Evolutionary conservation across 2,888 invertebrate genomes (phyloP).

Genomic region (Cloeon dipterum): DNA sequence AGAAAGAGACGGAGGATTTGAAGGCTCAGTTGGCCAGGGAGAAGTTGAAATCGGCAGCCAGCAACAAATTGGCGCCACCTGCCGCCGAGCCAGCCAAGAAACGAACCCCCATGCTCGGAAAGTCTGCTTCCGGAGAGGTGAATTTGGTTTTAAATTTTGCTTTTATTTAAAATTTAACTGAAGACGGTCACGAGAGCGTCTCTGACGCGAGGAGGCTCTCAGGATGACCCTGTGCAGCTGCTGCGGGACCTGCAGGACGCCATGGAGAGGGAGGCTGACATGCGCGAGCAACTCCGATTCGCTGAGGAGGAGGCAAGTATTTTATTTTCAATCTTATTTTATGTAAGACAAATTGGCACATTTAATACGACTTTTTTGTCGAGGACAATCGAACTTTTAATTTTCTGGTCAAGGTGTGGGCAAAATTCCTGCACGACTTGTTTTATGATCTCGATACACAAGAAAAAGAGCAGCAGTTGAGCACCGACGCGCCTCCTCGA

Average conservation of each 20-base stretch:
- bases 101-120: slow-evolving; percentile 32
- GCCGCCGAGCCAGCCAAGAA: slow-evolving; percentile 21
- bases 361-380: no score
- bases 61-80: neutral
- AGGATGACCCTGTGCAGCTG: slow-evolving; percentile 59
- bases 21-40: neutral
- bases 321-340: neutral
- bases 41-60: neutral
- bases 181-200: slow-evolving; percentile 50
- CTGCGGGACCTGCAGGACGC: slow-evolving; percentile 76
- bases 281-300: slow-evolving; percentile 76
- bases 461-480: no score
- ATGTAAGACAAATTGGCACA: no score
- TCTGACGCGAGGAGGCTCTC: slow-evolving; percentile 51
- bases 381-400: no score
- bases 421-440: neutral
- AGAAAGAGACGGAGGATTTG: slow-evolving; percentile 26
- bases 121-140: slow-evolving; percentile 35
- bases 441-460: neutral
- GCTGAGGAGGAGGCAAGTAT: slow-evolving; percentile 68
- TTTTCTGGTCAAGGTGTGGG: slow-evolving; percentile 1
- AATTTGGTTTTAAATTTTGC: slow-evolving; percentile 3
- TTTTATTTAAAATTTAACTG: neutral
- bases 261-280: slow-evolving; percentile 77
- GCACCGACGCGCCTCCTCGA: no score